Conservation (phyloP, 1,140 invertebrate genomes). For the Polypedilum vanderplanki region DNA sequence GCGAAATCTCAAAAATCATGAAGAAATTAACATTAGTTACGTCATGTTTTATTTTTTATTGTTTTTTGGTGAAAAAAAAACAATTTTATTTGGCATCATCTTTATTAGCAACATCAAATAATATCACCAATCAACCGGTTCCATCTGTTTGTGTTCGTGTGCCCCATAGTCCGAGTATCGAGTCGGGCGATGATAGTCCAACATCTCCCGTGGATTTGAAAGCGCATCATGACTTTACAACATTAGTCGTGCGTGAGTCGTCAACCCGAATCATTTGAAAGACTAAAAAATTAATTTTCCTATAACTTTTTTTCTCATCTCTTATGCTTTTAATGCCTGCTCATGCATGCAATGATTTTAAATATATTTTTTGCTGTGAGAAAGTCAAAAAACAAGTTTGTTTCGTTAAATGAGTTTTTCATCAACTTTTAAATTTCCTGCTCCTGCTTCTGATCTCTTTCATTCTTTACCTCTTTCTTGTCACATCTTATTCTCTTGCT, state of each 20-base stretch:
- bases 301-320: background rate
- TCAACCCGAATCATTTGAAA: slow-evolving; percentile 30
- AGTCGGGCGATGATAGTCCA: slow-evolving; percentile 37
- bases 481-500: too few relatives aligned
- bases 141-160: slow-evolving; percentile 45
- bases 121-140: slow-evolving; percentile 38
- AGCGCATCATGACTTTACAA: slow-evolving; percentile 39
- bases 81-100: background rate
- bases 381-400: too few relatives aligned
- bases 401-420: too few relatives aligned
- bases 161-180: slow-evolving; percentile 43
- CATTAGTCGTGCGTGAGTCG: slow-evolving; percentile 46
- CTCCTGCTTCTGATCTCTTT: too few relatives aligned
- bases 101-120: slow-evolving; percentile 34
- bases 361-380: too few relatives aligned
- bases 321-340: too few relatives aligned
- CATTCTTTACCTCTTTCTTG: too few relatives aligned
- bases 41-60: background rate
- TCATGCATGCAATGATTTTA: too few relatives aligned
- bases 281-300: background rate
- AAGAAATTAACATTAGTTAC: background rate
- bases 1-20: too few relatives aligned
- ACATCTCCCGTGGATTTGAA: background rate
- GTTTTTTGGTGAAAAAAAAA: slow-evolving; percentile 3
- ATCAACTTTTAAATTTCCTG: too few relatives aligned